Percentiles rank a stretch among this genome's conserved stretches.
These are phyloP conservation scores for Luperina testacea DNA, from an alignment of 2,888 invertebrate genomes.

Conservation along the genomic window DNA sequence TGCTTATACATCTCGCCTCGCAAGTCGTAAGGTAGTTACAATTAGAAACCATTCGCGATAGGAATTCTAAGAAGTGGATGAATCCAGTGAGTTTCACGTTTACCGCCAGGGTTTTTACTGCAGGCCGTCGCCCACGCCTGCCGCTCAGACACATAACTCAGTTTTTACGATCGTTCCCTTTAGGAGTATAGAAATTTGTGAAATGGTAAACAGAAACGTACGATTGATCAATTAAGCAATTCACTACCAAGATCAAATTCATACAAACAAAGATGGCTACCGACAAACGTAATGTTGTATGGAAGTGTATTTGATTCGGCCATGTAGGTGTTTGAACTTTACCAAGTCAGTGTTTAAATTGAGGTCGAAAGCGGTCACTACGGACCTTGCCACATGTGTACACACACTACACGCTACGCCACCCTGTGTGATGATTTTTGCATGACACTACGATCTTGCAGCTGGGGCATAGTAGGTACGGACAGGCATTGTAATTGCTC, in stretches of 20 bases:
- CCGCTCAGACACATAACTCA: conserved; percentile 67
- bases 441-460: conserved; percentile 48
- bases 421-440: conserved; percentile 59
- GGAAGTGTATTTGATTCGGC: conserved; percentile 59
- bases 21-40: conserved; percentile 64
- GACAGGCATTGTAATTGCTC: conserved; percentile 43
- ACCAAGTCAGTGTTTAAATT: conserved; percentile 82
- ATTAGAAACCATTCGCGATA: conserved; percentile 71
- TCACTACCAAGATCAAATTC: conserved; percentile 63
- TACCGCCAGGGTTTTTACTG: conserved; percentile 69
- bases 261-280: conserved; percentile 65
- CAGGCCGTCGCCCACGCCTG: conserved; percentile 49
- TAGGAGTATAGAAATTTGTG: conserved; percentile 51
- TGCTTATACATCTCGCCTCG: conserved; percentile 50
- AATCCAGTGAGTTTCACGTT: conserved; percentile 69
- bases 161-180: conserved; percentile 67
- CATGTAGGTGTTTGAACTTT: conserved; percentile 76
- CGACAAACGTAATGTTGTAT: conserved; percentile 63
- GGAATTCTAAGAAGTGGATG: conserved; percentile 72
- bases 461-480: conserved; percentile 41
- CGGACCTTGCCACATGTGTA: conserved; percentile 68
- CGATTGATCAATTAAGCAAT: conserved; percentile 56
- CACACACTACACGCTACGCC: conserved; percentile 51
- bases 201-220: conserved; percentile 52
- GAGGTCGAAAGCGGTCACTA: conserved; percentile 82